A percentile compares a stretch with the other conserved stretches of the same genome.
These are phyloP conservation scores for Habroteleia sp. DNA, from an alignment of 2,888 invertebrate species.

Conservation along the genomic window DNA sequence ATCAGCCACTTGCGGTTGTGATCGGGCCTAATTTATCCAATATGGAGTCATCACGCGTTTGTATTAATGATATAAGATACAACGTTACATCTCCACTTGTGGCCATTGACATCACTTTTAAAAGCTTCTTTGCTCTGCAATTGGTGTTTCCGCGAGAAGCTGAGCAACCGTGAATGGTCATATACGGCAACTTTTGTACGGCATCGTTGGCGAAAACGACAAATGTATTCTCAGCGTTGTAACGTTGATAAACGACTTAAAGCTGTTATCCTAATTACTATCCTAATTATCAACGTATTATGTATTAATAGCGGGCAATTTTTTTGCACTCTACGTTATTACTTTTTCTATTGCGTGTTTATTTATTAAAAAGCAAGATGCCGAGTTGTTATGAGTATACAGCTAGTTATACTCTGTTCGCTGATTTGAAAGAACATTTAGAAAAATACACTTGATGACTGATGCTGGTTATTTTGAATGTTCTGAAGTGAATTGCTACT, in stretches of 20 bases:
- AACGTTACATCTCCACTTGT: constrained; percentile 16
- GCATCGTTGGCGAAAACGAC: constrained; percentile 37
- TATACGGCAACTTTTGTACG: constrained; percentile 43
- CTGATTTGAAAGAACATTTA: background rate
- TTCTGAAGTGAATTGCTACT: constrained; percentile 1
- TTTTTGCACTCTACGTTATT: background rate
- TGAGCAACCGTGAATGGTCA: constrained; percentile 37
- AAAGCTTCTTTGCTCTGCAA: constrained; percentile 54
- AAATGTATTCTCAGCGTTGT: constrained; percentile 24
- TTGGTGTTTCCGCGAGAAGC: constrained; percentile 43
- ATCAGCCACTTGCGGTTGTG: constrained; percentile 51
- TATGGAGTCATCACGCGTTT: constrained; percentile 39
- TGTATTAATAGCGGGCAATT: background rate
- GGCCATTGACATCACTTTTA: constrained; percentile 51
- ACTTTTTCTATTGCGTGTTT: too few relatives aligned
- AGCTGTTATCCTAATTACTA: too few relatives aligned
- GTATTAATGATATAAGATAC: constrained; percentile 49
- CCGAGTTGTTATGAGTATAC: background rate
- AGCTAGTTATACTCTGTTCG: background rate
- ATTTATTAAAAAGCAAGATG: background rate
- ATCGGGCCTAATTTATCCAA: constrained; percentile 26
- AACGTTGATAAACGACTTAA: constrained; percentile 34
- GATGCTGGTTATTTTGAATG: constrained; percentile 1
- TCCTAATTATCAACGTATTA: background rate
- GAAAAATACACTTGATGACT: background rate